Conservation (phyloP, 2,888 invertebrate species). For the Cryptophagus acutangulus region DNA sequence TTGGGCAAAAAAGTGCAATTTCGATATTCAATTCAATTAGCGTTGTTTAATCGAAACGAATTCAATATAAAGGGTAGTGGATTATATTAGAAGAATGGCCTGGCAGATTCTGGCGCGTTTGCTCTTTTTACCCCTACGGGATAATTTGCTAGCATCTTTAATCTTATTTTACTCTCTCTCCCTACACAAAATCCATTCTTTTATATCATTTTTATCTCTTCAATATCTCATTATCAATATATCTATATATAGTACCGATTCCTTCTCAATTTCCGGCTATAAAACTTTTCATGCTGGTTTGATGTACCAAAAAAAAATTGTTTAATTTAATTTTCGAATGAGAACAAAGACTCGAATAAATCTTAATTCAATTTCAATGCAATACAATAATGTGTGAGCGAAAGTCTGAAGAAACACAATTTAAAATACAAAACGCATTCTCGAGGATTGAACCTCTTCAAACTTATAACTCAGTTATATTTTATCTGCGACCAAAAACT, state of each 20-base stretch:
- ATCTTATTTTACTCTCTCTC: constrained; percentile 26
- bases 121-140: constrained; percentile 12
- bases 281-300: no score
- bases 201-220: constrained; percentile 32
- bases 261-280: constrained; percentile 19
- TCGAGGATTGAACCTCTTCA: background rate
- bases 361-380: no score
- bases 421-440: background rate
- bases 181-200: constrained; percentile 25
- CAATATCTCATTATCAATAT: constrained; percentile 30
- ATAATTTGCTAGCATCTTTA: constrained; percentile 24
- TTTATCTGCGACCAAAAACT: constrained; percentile 5
- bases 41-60: background rate
- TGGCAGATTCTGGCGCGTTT: background rate
- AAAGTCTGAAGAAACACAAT: background rate
- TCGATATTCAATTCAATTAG: background rate
- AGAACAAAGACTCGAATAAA: no score
- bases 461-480: constrained; percentile 4
- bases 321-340: no score
- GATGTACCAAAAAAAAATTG: no score
- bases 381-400: background rate
- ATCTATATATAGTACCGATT: constrained; percentile 21
- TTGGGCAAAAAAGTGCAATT: background rate
- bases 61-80: background rate
- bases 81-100: background rate